A percentile compares a stretch with the other conserved stretches of the same genome.
phyloP scores from a whole-genome alignment of 2,888 invertebrate species.

The Protophormia terraenovae region DNA sequence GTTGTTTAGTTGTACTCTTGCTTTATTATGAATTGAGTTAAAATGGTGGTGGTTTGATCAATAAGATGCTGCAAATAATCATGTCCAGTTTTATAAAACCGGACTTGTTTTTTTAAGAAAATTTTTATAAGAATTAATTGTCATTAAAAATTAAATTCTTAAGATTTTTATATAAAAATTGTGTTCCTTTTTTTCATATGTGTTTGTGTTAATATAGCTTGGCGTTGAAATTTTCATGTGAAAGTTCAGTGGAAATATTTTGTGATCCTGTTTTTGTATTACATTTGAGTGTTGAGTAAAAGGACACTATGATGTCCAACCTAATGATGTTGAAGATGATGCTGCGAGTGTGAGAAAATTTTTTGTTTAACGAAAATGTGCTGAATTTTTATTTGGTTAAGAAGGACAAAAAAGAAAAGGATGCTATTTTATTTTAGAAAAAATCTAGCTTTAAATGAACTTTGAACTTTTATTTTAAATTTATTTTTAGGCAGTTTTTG shows the following conservation, averaged over 20 bases:
- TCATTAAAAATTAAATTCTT: constrained; percentile 7
- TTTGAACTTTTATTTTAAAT: constrained; percentile 42
- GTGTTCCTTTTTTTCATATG: background rate
- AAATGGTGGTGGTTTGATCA: constrained; percentile 46
- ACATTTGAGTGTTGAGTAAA: constrained; percentile 30
- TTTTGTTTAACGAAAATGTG: background rate
- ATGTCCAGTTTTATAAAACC: constrained; percentile 63
- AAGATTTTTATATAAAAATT: constrained; percentile 32
- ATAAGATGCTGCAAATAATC: background rate
- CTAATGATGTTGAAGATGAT: constrained; percentile 53
- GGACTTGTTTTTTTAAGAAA: constrained; percentile 42
- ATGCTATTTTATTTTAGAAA: too few species aligned
- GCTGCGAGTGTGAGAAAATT: constrained; percentile 62
- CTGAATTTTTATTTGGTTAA: background rate
- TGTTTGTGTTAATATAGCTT: background rate
- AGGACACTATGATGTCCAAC: constrained; percentile 29
- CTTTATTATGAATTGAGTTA: background rate
- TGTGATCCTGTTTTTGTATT: constrained; percentile 63
- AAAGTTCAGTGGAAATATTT: constrained; percentile 69
- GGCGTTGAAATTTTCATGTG: constrained; percentile 69
- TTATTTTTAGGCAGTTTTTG: background rate
- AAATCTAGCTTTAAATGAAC: constrained; percentile 9
- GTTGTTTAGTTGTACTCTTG: background rate
- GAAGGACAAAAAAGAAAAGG: too few species aligned
- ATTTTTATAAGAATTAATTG: constrained; percentile 51